Evolutionary conservation across 2,113 vertebrate species (phyloP), one percentile per base, ranked within the genome.

Genomic region (Notothenia rossii): DNA sequence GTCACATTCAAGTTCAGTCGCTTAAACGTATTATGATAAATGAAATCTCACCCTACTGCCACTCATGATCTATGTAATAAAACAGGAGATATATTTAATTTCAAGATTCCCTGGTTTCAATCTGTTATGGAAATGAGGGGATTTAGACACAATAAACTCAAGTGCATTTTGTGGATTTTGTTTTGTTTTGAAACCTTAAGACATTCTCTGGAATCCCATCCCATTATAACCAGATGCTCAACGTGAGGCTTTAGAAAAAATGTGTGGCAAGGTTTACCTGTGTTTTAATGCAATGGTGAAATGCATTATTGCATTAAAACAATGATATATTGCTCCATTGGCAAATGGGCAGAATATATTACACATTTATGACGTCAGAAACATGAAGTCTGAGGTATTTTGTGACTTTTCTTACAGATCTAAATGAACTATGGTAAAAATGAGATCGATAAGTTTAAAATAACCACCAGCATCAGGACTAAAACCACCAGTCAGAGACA

Each of bases 71-170:
- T 45, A 49, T 71, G 48, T 55, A 48, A 71, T 75, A 69, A 86
- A 86, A 69, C 64, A 79, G 78, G 71, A 83, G 81, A 72, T 79
- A 79, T 75, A 68, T 85, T 78, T 7, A 43, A 55, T 84, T 77
- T 75, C 5, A 7, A 69, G 60, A 79, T 87, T 67, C 65, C 78
- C 75, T 81, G 46, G 46, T 75, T 60, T 88, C 83, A 89, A 92
- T 89, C 86, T 91, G 82, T 86, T 90, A 89, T 91, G 91, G 84
- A 86, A 91, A 91, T 93, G 61, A 88, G 77, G 75, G 87, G 88
- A 93, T 91, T 90, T 86, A 86, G 81, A 86, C 80, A 82, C 80
- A 84, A 89, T 89, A 79, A 82, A 91, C 68, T 85, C 67, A 87
- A 86, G 75, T 89, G 87, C 83, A 87, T 87, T 40, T 77, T 87